Evolutionary conservation across 30 jellyfish, hydroid and myxozoan species (phyloP), one percentile per base, ranked within the genome.

Genomic region (Sanderia malayensis): DNA sequence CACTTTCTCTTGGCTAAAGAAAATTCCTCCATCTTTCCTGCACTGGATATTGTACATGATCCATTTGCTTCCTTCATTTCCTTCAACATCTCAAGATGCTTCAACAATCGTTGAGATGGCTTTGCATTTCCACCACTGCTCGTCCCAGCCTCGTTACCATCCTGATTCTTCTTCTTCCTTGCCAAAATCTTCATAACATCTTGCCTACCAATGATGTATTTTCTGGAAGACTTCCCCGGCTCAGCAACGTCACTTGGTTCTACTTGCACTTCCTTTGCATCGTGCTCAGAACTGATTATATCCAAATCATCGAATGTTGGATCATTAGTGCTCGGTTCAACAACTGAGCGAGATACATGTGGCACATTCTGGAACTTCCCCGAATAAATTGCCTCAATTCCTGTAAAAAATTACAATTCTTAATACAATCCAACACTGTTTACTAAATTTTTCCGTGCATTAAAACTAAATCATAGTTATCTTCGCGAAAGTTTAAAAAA

Each of bases 271-370:
- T 19, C 18, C 27, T 49, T 18, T 15, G 27, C 18, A 19, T 49
- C 27, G 24, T 24, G 25, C 18, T 49, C 64, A 49, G 64, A 8
- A 19, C 18, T 4, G 25, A 49, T 9, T 24, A 4, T 4, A 19
- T 49, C 18, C 41, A 68, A 17, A 1, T 52, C 73, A 73, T 57
- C 74, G 46, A 73, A 52, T 8, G 17, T 65, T 4, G 62, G 29
- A n/a, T 73, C 66, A 45, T 73, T 74, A 2, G 13, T 63, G 69
- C 84, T 73, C 30, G 57, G 52, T 9, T 73, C 84, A 15, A 73
- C 66, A 10, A 53, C 84, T 58, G 57, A 41, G 15, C 84, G 74
- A 4, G 84, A 74, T 17, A 71, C 62, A 47, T 47, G 30, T 31
- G 55, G n/a, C n/a, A n/a, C n/a, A n/a, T n/a, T n/a, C n/a, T n/a